phyloP scores from a whole-genome alignment of 2,797 vertebrate species.

The Mormyrops boulengeri region DNA sequence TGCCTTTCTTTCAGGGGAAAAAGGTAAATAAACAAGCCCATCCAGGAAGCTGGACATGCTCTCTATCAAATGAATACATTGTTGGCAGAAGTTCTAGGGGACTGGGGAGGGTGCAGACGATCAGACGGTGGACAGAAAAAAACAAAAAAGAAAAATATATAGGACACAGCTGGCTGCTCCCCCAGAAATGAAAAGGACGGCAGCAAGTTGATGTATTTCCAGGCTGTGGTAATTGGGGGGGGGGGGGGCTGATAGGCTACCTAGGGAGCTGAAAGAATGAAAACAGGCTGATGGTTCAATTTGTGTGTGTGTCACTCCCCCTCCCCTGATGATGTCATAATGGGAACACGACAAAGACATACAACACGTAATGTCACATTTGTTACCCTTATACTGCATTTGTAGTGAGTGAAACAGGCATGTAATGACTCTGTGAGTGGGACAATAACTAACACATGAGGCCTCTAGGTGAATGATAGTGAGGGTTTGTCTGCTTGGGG shows the following conservation, averaged over 20 bases:
- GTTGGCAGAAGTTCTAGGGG: background rate
- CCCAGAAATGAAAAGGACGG: background rate
- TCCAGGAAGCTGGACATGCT: background rate
- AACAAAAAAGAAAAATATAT: background rate
- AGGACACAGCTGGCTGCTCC: constrained; percentile 12
- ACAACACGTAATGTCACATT: background rate
- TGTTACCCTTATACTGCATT: background rate
- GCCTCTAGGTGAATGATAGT: background rate
- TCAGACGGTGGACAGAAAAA: background rate
- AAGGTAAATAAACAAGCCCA: background rate
- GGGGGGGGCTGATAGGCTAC: background rate
- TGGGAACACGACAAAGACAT: background rate
- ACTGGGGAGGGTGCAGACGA: background rate
- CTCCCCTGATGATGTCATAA: background rate
- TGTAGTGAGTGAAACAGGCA: background rate
- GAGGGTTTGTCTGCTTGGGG: background rate
- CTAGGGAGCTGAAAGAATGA: background rate
- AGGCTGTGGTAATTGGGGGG: background rate
- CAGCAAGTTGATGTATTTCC: background rate
- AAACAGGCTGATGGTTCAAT: constrained; percentile 5
- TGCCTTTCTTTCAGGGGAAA: too few relatives aligned
- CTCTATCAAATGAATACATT: background rate
- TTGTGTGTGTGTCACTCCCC: background rate
- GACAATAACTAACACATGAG: background rate
- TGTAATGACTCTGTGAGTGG: background rate